Evolutionary conservation across 2,113 vertebrate genomes (phyloP).

Genomic region (Phaethornis superciliosus): DNA sequence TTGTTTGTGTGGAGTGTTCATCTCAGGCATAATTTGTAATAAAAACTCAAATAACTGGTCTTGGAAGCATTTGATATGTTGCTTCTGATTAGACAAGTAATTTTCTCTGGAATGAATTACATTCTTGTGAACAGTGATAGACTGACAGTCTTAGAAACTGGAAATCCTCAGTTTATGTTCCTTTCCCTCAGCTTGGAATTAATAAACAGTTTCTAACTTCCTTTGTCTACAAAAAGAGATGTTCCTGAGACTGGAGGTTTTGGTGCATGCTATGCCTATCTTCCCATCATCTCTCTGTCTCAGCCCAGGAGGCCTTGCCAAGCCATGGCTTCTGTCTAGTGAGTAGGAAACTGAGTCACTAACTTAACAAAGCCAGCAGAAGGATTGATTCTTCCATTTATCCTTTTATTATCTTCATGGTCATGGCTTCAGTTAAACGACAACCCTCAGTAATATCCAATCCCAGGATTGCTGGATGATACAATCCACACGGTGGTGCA

Average conservation of each 20-base stretch:
- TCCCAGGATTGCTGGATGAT: not conserved
- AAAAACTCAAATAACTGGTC: not conserved
- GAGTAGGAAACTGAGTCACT: not conserved
- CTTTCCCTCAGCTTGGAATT: not conserved
- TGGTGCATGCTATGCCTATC: not conserved
- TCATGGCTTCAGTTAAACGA: not conserved
- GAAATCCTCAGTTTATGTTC: not conserved
- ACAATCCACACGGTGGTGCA: not conserved
- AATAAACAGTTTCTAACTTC: not conserved
- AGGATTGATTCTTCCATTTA: not conserved
- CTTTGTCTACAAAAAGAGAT: not conserved
- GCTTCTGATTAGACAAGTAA: not conserved
- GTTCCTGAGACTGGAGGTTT: not conserved
- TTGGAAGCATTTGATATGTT: not conserved
- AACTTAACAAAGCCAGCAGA: not conserved
- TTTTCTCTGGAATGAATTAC: not conserved
- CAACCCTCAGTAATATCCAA: not conserved
- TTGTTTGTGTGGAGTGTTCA: not conserved
- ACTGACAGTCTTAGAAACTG: not conserved
- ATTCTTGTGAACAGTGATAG: not conserved
- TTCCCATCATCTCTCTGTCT: not conserved
- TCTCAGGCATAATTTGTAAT: not conserved
- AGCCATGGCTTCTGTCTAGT: not conserved
- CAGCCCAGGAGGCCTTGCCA: not conserved
- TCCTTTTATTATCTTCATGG: not conserved